Evolutionary conservation across 2,888 invertebrate genomes (phyloP).

Genomic region (Diaprepes abbreviatus): DNA sequence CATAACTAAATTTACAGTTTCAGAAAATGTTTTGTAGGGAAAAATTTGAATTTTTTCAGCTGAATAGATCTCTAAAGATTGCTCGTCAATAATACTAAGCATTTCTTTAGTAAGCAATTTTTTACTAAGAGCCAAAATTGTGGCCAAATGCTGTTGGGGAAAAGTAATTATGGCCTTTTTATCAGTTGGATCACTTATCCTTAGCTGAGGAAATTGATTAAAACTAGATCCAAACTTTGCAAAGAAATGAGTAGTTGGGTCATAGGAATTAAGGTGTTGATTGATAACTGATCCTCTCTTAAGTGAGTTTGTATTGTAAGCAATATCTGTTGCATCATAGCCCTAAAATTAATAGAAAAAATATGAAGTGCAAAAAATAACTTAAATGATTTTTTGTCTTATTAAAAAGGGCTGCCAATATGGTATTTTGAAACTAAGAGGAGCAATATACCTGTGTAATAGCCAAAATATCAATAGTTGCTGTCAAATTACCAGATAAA

Average conservation of each 20-base stretch:
- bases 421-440: neutral
- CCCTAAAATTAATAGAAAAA: conserved; percentile 53
- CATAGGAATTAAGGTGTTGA: conserved; percentile 68
- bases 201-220: conserved; percentile 88
- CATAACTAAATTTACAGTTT: conserved; percentile 93
- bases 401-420: no score
- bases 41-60: conserved; percentile 81
- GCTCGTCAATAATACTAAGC: conserved; percentile 82
- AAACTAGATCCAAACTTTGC: conserved; percentile 94
- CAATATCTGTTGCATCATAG: conserved; percentile 61
- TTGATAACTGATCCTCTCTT: conserved; percentile 58
- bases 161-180: conserved; percentile 77
- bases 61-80: conserved; percentile 83
- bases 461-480: conserved; percentile 70
- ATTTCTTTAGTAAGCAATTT: conserved; percentile 88
- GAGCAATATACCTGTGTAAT: conserved; percentile 56
- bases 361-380: neutral
- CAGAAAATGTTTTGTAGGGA: conserved; percentile 95
- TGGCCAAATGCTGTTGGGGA: conserved; percentile 83
- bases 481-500: conserved; percentile 85
- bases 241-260: conserved; percentile 90
- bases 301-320: conserved; percentile 57
- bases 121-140: conserved; percentile 85
- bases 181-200: conserved; percentile 78
- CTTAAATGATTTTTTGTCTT: no score